Conservation (phyloP, 2,797 vertebrate genomes). For the Agapornis canus region DNA sequence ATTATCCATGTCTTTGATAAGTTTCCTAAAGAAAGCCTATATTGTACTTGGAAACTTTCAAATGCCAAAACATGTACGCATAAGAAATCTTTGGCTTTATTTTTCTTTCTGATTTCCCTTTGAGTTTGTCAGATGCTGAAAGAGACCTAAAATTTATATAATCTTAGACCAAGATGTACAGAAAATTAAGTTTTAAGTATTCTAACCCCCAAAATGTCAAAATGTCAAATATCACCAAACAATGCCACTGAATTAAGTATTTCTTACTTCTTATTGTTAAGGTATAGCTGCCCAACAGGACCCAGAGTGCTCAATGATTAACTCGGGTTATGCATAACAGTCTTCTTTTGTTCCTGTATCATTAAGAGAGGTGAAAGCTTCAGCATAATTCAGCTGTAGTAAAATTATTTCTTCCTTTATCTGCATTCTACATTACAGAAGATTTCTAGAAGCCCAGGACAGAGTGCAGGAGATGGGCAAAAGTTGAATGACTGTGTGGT, state of each 20-base stretch:
- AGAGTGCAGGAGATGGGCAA: neutral
- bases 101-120: neutral
- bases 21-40: neutral
- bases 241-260: neutral
- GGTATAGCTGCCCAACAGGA: neutral
- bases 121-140: neutral
- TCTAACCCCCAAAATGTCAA: neutral
- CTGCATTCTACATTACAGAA: neutral
- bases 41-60: neutral
- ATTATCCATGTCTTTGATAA: neutral
- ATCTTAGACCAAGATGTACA: neutral
- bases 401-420: neutral
- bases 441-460: neutral
- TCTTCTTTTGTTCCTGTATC: neutral
- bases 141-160: neutral
- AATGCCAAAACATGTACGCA: neutral
- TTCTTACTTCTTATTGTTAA: neutral
- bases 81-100: neutral
- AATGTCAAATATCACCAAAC: neutral
- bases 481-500: neutral
- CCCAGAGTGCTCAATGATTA: neutral
- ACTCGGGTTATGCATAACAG: neutral
- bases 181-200: neutral
- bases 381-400: neutral
- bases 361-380: neutral